Base-by-base conservation (phyloP, 1,140 invertebrate genomes). In the Hylaeus volcanicus region DNA sequence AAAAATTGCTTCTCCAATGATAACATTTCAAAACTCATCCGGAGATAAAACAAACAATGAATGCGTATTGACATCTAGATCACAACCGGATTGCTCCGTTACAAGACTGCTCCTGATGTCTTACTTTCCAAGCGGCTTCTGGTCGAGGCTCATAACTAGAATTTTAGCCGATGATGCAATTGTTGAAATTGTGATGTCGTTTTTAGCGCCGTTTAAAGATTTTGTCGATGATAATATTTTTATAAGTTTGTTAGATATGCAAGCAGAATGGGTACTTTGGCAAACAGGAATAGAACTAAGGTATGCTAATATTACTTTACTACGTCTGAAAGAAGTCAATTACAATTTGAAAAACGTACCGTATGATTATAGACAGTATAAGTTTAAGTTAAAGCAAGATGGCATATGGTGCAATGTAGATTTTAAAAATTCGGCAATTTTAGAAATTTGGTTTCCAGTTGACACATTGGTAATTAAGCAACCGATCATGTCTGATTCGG, bases 111-210 rank as follows among this genome's bases (percentile, higher is more conserved):
- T 98, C 4, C 93, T 98, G 1, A 97, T 99, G 95, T 98, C 98
- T 0, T 99, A 99, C 92, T 98, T 99, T 90, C 99, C 99, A 0
- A 97, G 97, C 85, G 99, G 99, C 0, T 99, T 99, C 93, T 99
- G 99, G 99, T 97, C 98, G 0, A 94, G 99, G 11, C 94, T 99
- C 3, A 98, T 99, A 14, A 98, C 98, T 0, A 93, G 98, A 39
- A 96, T 99, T 68, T 92, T 99, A 43, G 98, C 98, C 0, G 98
- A 99, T 91, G 96, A 98, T 83, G 94, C 96, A 12, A 96, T 98
- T 43, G 95, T 97, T 1, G 96, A 97, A 77, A 97, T 97, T n/a
- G 96, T 98, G 0, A 92, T 93, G 91, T 92, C 93, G 0, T 93
- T 94, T 51, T 74, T 93, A 15, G 87, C 90, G 0, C 92, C 92